These are phyloP conservation scores for Ornithoptera priamus DNA, from an alignment of 2,888 invertebrate species.

Conservation along the genomic window DNA sequence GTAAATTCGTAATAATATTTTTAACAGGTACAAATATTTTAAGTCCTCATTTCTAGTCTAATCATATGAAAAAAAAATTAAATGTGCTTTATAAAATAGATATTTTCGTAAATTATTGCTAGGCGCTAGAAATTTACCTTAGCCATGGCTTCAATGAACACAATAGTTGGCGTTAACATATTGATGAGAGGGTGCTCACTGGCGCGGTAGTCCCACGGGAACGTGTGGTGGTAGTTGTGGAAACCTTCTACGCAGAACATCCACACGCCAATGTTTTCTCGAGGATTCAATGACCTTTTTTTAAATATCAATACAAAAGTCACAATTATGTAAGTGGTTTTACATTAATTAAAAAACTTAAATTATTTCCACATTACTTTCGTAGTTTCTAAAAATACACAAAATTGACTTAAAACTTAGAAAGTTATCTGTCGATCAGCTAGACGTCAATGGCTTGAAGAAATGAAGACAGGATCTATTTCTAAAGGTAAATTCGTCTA, in stretches of 20 bases:
- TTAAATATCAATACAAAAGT: background rate
- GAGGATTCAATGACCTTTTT: conserved; percentile 82
- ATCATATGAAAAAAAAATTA: background rate
- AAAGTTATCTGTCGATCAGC: too few relatives aligned
- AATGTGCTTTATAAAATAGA: background rate
- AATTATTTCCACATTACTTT: too few relatives aligned
- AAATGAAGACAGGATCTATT: too few relatives aligned
- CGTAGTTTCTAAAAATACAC: too few relatives aligned
- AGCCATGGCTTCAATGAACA: conserved; percentile 86
- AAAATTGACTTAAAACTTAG: too few relatives aligned
- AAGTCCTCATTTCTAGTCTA: background rate
- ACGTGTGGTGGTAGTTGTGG: conserved; percentile 92
- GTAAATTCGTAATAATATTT: too few relatives aligned
- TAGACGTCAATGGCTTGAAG: too few relatives aligned
- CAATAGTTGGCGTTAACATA: conserved; percentile 83
- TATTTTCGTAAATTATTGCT: background rate
- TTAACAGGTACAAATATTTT: background rate
- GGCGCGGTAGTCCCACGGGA: conserved; percentile 88
- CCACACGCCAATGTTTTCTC: conserved; percentile 85
- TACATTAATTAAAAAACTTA: too few relatives aligned
- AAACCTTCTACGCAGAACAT: conserved; percentile 88
- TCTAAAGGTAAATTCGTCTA: too few relatives aligned
- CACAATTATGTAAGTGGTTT: background rate
- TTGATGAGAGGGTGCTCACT: conserved; percentile 83
- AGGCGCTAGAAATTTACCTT: conserved; percentile 53